phyloP scores from a whole-genome alignment of 2,888 invertebrate genomes.

The Homarus gammarus region DNA sequence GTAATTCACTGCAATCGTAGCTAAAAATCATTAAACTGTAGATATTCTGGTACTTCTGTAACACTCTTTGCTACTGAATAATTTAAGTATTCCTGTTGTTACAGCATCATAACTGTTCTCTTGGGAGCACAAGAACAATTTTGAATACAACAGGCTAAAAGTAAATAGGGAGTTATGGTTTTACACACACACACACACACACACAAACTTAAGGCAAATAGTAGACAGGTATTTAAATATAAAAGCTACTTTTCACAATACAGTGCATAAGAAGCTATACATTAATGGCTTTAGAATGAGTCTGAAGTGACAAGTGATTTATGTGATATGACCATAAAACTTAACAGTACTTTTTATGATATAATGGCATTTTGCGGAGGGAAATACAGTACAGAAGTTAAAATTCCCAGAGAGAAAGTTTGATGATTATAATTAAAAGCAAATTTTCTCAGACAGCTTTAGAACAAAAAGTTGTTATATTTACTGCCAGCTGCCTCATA shows the following conservation, averaged over 20 bases:
- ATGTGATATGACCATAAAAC: neutral
- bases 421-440: no score
- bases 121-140: neutral
- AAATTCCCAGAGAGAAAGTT: neutral
- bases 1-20: neutral
- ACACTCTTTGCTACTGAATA: neutral
- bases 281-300: slow-evolving; percentile 9
- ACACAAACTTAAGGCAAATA: neutral
- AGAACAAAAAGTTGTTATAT: no score
- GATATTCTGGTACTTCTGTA: neutral
- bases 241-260: neutral
- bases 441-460: no score
- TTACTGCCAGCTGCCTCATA: no score
- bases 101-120: neutral
- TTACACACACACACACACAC: no score
- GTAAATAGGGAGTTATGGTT: neutral
- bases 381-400: neutral
- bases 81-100: no score
- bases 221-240: neutral
- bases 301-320: slow-evolving; percentile 3
- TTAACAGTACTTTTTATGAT: neutral
- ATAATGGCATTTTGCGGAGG: neutral
- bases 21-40: neutral
- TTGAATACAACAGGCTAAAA: neutral
- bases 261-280: neutral